These are phyloP conservation scores for Botia almorhae DNA, from an alignment of 2,797 vertebrate species.

Conservation along the genomic window DNA sequence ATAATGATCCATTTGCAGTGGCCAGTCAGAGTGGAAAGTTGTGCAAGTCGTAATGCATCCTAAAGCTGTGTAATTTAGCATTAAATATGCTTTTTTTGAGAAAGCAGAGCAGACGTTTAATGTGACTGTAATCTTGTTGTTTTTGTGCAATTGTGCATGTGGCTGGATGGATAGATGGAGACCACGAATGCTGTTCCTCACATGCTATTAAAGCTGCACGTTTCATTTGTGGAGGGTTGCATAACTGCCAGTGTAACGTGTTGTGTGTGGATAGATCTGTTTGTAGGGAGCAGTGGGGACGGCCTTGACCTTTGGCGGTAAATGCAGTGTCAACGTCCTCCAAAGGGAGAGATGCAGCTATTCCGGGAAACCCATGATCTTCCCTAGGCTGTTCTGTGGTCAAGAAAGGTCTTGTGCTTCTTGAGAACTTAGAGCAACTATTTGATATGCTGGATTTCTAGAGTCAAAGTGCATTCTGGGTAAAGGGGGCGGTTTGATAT, in stretches of 20 bases:
- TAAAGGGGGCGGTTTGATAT: not conserved
- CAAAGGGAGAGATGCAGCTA: slow-evolving; percentile 13
- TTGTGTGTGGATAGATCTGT: slow-evolving; percentile 14
- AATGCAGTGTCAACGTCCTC: slow-evolving; percentile 22
- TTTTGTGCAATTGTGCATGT: slow-evolving; percentile 22
- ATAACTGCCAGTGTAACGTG: slow-evolving; percentile 32
- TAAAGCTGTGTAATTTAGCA: not conserved
- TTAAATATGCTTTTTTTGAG: not conserved
- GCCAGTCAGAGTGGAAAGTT: too few species aligned
- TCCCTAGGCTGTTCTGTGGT: not conserved
- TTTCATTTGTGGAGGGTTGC: slow-evolving; percentile 21
- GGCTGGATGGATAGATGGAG: not conserved
- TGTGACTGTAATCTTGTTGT: slow-evolving; percentile 6
- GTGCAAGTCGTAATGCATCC: not conserved
- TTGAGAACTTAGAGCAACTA: not conserved
- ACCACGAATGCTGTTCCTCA: slow-evolving; percentile 12
- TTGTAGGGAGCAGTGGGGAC: not conserved
- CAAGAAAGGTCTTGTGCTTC: not conserved
- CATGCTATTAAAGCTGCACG: not conserved
- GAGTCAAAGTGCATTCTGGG: not conserved
- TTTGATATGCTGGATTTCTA: not conserved
- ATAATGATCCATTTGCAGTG: too few species aligned
- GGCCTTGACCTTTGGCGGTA: slow-evolving; percentile 30
- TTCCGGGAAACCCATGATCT: slow-evolving; percentile 38
- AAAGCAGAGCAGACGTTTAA: not conserved